Base-by-base conservation (phyloP, 1,140 invertebrate genomes). In the Hylaeus anthracinus region DNA sequence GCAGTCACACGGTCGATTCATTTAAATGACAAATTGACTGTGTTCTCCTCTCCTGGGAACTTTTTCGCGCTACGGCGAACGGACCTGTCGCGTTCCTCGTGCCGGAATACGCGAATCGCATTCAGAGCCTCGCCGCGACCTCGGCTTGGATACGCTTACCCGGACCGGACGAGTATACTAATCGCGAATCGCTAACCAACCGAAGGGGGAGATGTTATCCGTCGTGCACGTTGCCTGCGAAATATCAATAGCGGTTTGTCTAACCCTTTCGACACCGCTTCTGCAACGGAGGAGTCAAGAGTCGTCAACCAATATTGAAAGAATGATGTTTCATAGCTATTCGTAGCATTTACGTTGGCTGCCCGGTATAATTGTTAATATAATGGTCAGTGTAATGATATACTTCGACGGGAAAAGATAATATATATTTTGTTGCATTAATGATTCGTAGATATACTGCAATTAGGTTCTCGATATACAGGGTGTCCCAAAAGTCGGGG, bases 171-270 rank as follows among this genome's bases (percentile, higher is more conserved):
- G 81, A 74, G 41, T 73, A 15, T 80, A 69, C 81, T 73, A 80
- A 79, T 83, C 64, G 77, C 65, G 72, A 84, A 80, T 86, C 58
- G 79, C 65, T 71, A 58, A 8, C 65, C 61, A 41, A 58, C 63
- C 12, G 39, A n/a, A 15, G 60, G 79, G 79, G 76, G 58, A 84
- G 64, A 82, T 72, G 72, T 65, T 74, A 86, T 86, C 66, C 39
- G 58, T 65, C 15, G 53, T 43, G 55, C 41, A n/a, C 10, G 66
- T 41, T 15, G 55, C 43, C 74, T 63, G 76, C 39, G 55, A 84
- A 84, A 74, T 80, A 66, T 74, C 70, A 45, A 56, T 79, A 14
- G 55, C 9, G 51, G 12, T 48, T 53, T 71, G 14, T 58, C 48
- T 73, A 26, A 48, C 39, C 55, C 41, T 67, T 82, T 75, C 58